phyloP scores from a whole-genome alignment of 2,113 vertebrate species.

The Hippocampus comes region DNA sequence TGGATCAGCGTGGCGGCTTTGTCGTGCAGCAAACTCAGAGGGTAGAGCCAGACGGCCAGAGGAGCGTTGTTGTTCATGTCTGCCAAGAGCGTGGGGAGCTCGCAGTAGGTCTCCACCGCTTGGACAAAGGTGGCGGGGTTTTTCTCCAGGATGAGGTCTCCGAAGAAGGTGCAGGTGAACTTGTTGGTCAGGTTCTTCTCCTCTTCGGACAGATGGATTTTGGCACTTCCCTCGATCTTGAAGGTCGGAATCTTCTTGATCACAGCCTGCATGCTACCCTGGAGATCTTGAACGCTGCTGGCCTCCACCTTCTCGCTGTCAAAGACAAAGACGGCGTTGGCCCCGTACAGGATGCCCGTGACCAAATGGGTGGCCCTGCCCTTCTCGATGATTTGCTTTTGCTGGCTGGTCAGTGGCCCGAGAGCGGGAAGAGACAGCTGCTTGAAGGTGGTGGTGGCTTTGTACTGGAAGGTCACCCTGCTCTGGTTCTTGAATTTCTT shows the following conservation, averaged over 20 bases:
- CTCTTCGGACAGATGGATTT: no score
- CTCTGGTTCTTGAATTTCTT: background rate
- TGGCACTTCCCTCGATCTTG: fast-evolving
- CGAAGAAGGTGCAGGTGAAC: no score
- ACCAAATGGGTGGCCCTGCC: background rate
- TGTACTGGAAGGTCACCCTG: background rate
- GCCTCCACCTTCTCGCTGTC: background rate
- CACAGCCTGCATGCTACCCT: background rate
- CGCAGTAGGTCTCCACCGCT: no score
- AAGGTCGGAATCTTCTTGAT: background rate
- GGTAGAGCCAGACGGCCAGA: background rate
- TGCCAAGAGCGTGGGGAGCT: no score
- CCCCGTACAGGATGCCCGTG: background rate
- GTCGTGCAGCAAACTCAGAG: background rate
- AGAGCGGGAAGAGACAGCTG: background rate
- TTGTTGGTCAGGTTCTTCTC: no score
- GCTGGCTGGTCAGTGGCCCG: background rate
- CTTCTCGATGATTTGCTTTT: background rate
- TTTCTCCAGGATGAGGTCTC: no score
- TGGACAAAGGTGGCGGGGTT: no score
- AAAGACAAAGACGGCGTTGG: background rate
- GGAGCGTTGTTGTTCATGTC: background rate
- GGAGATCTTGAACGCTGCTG: background rate
- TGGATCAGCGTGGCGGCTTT: background rate
- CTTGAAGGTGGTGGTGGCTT: background rate